Percentiles rank a stretch among this genome's conserved stretches.
These are phyloP conservation scores for Halesus radiatus DNA, from an alignment of 1,140 invertebrate species.

Conservation along the genomic window DNA sequence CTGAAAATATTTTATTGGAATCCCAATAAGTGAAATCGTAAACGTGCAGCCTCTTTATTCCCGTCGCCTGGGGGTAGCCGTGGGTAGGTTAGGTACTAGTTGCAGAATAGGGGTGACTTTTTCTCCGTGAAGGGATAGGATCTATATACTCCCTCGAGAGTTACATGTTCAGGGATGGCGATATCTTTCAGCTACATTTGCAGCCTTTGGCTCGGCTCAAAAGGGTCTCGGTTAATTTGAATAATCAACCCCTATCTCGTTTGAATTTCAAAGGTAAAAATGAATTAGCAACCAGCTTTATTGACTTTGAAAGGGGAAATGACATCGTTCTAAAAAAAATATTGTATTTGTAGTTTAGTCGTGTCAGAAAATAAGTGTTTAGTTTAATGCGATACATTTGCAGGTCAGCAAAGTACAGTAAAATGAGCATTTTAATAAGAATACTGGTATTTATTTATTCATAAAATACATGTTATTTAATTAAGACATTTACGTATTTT, in stretches of 20 bases:
- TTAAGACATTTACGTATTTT: too few species aligned
- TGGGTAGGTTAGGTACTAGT: too few species aligned
- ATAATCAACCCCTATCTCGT: slow-evolving; percentile 1
- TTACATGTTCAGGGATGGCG: slow-evolving; percentile 2
- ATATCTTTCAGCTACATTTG: slow-evolving; percentile 14
- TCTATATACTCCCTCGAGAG: slow-evolving; percentile 11
- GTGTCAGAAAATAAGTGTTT: too few species aligned
- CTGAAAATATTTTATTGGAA: slow-evolving; percentile 1
- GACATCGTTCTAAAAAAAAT: too few species aligned
- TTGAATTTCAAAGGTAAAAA: slow-evolving; percentile 7
- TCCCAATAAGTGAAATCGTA: slow-evolving; percentile 17
- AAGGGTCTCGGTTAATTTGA: slow-evolving; percentile 4
- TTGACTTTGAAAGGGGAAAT: too few species aligned
- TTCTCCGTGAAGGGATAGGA: background rate
- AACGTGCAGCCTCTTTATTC: slow-evolving; percentile 26
- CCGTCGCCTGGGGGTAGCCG: background rate
- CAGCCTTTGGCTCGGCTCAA: background rate
- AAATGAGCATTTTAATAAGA: too few species aligned
- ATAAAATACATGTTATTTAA: too few species aligned
- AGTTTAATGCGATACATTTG: too few species aligned
- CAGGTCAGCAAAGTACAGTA: too few species aligned
- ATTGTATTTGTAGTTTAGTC: too few species aligned
- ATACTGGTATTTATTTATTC: too few species aligned
- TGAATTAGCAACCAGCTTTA: background rate
- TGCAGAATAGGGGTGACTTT: too few species aligned